These are phyloP conservation scores for Priocnemis perturbator DNA, from an alignment of 2,888 invertebrate genomes.

Conservation along the genomic window DNA sequence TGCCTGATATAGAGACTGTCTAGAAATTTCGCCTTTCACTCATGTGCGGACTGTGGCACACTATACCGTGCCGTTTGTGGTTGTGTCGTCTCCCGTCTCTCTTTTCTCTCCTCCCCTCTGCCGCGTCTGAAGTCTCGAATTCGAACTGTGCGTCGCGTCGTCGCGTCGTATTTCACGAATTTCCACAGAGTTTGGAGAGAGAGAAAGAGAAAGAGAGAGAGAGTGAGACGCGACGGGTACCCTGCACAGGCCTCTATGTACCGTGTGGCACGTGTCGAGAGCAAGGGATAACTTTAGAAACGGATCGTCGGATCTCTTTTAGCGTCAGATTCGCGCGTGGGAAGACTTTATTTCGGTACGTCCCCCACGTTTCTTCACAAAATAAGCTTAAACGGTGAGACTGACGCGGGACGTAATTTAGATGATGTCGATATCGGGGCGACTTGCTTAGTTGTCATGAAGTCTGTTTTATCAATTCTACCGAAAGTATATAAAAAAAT, in stretches of 20 bases:
- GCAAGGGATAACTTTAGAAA: slow-evolving; percentile 71
- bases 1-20: too few species aligned
- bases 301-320: slow-evolving; percentile 70
- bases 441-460: neutral
- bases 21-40: too few species aligned
- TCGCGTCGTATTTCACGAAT: slow-evolving; percentile 40
- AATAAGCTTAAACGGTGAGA: slow-evolving; percentile 59
- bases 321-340: slow-evolving; percentile 73
- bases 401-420: slow-evolving; percentile 36
- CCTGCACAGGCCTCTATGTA: too few species aligned
- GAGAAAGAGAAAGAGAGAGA: neutral
- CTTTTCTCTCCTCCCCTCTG: too few species aligned
- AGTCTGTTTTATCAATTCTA: too few species aligned
- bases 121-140: neutral
- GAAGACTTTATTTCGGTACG: slow-evolving; percentile 72
- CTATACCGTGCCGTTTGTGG: too few species aligned
- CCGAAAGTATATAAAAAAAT: too few species aligned
- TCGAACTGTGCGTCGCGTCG: neutral
- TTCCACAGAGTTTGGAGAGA: slow-evolving; percentile 25
- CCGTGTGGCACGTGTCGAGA: slow-evolving; percentile 57
- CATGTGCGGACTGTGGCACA: too few species aligned
- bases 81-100: neutral
- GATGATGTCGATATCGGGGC: slow-evolving; percentile 43
- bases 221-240: too few species aligned
- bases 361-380: slow-evolving; percentile 63